A percentile compares a stretch with the other conserved stretches of the same genome.
These are phyloP conservation scores for Tiaroga cobitis DNA, from an alignment of 2,797 vertebrate genomes.

Conservation along the genomic window DNA sequence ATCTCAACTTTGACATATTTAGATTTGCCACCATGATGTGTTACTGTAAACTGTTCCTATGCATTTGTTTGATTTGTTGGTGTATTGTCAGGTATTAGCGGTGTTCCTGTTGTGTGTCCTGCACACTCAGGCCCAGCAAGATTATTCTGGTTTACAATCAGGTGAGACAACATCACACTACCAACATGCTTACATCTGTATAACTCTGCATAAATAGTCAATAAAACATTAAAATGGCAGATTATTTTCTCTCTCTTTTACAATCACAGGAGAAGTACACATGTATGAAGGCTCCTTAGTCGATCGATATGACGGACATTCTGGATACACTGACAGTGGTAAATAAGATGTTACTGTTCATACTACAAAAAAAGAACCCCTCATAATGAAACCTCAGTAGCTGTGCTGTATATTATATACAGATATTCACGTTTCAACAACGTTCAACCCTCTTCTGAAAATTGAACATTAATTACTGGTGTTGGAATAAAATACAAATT, in stretches of 20 bases:
- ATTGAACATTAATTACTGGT: not conserved
- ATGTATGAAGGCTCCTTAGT: conserved; percentile 71
- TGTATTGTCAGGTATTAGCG: conserved; percentile 63
- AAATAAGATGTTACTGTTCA: conserved; percentile 24
- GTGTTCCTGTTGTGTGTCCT: conserved; percentile 64
- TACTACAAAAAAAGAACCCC: not conserved
- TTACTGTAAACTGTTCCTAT: not conserved
- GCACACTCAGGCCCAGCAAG: conserved; percentile 69
- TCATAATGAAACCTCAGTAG: not conserved
- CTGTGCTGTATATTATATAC: not conserved
- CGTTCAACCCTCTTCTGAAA: not conserved
- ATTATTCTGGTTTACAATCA: conserved; percentile 74
- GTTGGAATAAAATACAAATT: not conserved
- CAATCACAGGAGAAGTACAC: conserved; percentile 72
- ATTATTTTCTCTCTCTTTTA: not conserved
- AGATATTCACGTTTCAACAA: not conserved
- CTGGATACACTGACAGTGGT: conserved; percentile 71
- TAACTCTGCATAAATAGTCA: not conserved
- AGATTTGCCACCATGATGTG: not conserved
- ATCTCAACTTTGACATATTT: not conserved
- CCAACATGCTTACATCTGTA: not conserved
- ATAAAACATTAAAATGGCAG: conserved; percentile 2
- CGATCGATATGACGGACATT: conserved; percentile 63
- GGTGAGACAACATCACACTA: conserved; percentile 59
- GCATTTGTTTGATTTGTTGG: not conserved